A percentile compares a stretch with the other conserved stretches of the same genome.
These are phyloP conservation scores for Cerceris ruficornis DNA, from an alignment of 2,888 invertebrate genomes.

Conservation along the genomic window DNA sequence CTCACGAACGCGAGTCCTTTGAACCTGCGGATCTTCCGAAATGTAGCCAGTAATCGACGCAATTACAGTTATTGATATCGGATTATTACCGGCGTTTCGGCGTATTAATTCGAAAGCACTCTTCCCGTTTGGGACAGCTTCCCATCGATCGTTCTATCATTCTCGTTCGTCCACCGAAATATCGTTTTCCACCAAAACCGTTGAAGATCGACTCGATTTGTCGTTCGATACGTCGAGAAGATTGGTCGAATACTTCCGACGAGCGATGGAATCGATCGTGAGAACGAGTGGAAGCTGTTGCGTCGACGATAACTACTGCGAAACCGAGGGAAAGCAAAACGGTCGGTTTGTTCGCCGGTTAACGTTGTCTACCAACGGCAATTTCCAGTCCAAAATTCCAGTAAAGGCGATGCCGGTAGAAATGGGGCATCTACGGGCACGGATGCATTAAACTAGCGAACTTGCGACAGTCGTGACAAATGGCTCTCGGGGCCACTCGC, in stretches of 20 bases:
- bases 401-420: slow-evolving; percentile 53
- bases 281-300: neutral
- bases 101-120: neutral
- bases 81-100: slow-evolving; percentile 13
- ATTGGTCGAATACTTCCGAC: too few species aligned
- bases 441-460: slow-evolving; percentile 65
- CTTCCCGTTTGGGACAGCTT: neutral
- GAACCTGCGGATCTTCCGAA: slow-evolving; percentile 26
- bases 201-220: too few species aligned
- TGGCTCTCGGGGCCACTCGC: slow-evolving; percentile 56
- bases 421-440: slow-evolving; percentile 37
- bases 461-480: slow-evolving; percentile 68
- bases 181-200: neutral
- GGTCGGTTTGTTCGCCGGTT: slow-evolving; percentile 42
- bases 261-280: neutral
- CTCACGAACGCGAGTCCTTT: slow-evolving; percentile 34
- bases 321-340: neutral
- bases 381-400: slow-evolving; percentile 58
- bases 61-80: slow-evolving; percentile 33
- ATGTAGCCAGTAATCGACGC: slow-evolving; percentile 28
- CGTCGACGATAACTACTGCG: neutral
- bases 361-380: slow-evolving; percentile 43
- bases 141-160: neutral
- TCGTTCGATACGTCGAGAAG: too few species aligned
- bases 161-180: neutral